Evolutionary conservation across 2,888 invertebrate species (phyloP).

Genomic region (Tineola bisselliella): DNA sequence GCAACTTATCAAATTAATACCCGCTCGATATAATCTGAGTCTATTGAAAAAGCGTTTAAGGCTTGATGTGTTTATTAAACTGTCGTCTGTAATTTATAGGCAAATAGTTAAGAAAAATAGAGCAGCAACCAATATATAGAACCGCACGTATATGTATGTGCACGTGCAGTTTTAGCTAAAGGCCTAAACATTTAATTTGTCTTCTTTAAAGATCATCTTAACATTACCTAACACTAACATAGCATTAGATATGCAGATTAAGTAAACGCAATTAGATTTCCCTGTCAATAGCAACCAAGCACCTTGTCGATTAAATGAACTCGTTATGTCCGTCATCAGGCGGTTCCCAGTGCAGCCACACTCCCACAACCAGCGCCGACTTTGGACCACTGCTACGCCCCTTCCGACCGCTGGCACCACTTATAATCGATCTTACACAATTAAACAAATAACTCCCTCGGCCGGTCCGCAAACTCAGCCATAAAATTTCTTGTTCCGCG

Average conservation of each 20-base stretch:
- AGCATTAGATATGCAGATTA: slow-evolving; percentile 1
- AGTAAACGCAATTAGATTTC: slow-evolving; percentile 9
- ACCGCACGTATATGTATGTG: too few species aligned
- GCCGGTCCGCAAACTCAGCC: slow-evolving; percentile 25
- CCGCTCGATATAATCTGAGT: slow-evolving; percentile 38
- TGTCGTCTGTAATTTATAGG: slow-evolving; percentile 53
- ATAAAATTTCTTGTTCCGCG: slow-evolving; percentile 49
- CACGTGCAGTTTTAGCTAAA: too few species aligned
- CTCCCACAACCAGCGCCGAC: background rate
- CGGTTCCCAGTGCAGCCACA: background rate
- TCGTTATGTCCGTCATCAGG: background rate
- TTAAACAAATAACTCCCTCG: slow-evolving; percentile 35
- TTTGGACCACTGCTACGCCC: background rate
- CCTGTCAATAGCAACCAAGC: background rate
- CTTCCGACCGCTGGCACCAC: background rate
- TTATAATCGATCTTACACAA: slow-evolving; percentile 46
- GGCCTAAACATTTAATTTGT: too few species aligned
- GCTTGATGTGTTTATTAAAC: slow-evolving; percentile 63
- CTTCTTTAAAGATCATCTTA: too few species aligned
- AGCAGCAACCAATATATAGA: background rate
- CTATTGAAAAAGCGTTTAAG: slow-evolving; percentile 29
- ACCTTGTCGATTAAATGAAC: slow-evolving; percentile 11
- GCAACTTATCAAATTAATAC: slow-evolving; percentile 52
- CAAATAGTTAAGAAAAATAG: background rate
- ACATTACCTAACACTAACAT: background rate